Conservation (phyloP, 1,140 invertebrate species). For the Augochlora pura region DNA sequence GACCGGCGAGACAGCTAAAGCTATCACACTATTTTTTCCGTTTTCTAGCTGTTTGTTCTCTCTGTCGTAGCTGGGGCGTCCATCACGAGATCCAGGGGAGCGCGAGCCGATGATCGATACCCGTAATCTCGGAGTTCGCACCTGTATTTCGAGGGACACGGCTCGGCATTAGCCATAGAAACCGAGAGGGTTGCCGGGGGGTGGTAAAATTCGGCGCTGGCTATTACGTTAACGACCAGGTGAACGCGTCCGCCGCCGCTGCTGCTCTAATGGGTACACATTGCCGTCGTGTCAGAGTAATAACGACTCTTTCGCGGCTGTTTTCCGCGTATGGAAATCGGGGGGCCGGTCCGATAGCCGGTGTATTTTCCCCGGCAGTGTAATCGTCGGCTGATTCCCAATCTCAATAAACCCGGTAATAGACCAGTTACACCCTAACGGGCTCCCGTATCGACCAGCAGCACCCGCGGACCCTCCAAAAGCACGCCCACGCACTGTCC, state of each 20-base stretch:
- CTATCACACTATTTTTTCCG: conserved; percentile 3
- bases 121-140: conserved; percentile 32
- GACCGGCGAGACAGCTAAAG: background rate
- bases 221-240: conserved; percentile 41
- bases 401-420: conserved; percentile 57
- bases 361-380: conserved; percentile 15
- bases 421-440: conserved; percentile 47
- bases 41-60: background rate
- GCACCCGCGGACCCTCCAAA: conserved; percentile 6
- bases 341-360: conserved; percentile 1
- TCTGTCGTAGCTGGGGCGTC: background rate
- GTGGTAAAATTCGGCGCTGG: conserved; percentile 30
- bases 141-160: conserved; percentile 4
- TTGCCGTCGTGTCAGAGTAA: conserved; percentile 42
- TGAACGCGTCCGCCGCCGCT: conserved; percentile 9
- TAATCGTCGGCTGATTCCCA: conserved; percentile 46
- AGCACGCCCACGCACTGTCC: too few relatives aligned
- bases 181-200: background rate
- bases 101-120: conserved; percentile 38
- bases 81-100: conserved; percentile 27
- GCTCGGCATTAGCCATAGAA: conserved; percentile 11
- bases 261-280: conserved; percentile 42
- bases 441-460: background rate
- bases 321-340: conserved; percentile 38
- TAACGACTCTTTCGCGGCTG: conserved; percentile 41